Evolutionary conservation across 2,888 invertebrate species (phyloP).

Genomic region (Sphecodes monilicornis): DNA sequence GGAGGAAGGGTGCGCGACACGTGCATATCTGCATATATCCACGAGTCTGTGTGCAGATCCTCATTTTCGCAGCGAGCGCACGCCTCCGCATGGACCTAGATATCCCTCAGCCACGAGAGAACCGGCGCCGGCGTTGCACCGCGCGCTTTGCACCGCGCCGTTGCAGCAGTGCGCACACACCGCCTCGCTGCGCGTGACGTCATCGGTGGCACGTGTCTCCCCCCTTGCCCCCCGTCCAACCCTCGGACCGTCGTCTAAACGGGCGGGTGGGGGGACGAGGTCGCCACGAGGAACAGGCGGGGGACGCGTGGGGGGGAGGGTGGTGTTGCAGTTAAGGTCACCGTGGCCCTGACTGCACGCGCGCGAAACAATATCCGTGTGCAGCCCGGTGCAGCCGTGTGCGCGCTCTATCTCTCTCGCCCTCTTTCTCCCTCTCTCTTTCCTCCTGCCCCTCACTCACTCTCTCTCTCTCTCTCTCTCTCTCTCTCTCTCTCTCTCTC

Average conservation of each 20-base stretch:
- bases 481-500: no score
- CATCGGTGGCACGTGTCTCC: slow-evolving; percentile 82
- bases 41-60: no score
- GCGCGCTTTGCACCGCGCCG: slow-evolving; percentile 85
- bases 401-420: neutral
- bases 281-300: slow-evolving; percentile 44
- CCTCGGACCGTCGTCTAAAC: slow-evolving; percentile 39
- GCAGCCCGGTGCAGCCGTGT: slow-evolving; percentile 57
- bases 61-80: slow-evolving; percentile 26
- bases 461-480: no score
- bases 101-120: slow-evolving; percentile 76
- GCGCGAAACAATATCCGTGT: slow-evolving; percentile 81
- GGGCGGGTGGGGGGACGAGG: slow-evolving; percentile 40
- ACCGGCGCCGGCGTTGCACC: slow-evolving; percentile 82
- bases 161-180: slow-evolving; percentile 87
- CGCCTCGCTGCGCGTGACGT: slow-evolving; percentile 81
- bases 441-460: no score
- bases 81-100: slow-evolving; percentile 68
- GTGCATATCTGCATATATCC: no score
- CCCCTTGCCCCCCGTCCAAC: slow-evolving; percentile 68
- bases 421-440: neutral
- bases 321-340: slow-evolving; percentile 87
- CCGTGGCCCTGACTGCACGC: slow-evolving; percentile 87
- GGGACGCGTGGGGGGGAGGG: slow-evolving; percentile 78
- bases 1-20: neutral